Percentiles rank a stretch among this genome's conserved stretches.
These are phyloP conservation scores for Apostichopus japonicus DNA, from an alignment of 35 echinoderm and acorn worm species.

Conservation along the genomic window DNA sequence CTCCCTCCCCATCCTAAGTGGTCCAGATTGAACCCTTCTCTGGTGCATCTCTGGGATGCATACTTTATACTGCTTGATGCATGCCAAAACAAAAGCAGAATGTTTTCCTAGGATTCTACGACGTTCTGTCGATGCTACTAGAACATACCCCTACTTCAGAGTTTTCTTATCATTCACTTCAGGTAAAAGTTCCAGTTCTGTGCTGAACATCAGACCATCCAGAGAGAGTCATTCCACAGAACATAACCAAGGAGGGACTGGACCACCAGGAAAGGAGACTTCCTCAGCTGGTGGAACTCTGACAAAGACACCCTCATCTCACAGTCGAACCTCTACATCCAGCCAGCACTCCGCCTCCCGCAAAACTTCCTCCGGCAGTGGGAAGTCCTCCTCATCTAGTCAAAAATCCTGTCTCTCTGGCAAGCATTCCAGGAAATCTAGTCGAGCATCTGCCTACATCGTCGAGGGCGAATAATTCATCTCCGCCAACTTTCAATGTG, in stretches of 20 bases:
- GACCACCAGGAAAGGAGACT: neutral
- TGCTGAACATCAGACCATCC: neutral
- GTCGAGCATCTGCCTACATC: neutral
- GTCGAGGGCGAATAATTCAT: slow-evolving; percentile 9
- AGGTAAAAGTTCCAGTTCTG: too few species aligned
- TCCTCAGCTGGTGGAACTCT: neutral
- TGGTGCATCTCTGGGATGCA: too few species aligned
- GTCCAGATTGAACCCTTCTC: too few species aligned
- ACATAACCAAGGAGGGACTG: neutral
- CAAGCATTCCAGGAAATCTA: neutral
- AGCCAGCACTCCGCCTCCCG: neutral
- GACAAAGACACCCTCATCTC: neutral
- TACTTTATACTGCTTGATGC: too few species aligned
- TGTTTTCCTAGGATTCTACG: too few species aligned
- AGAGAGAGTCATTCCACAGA: neutral
- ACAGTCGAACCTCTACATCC: neutral
- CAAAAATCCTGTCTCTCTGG: neutral
- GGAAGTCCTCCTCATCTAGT: neutral
- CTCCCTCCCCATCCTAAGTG: too few species aligned
- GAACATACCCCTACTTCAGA: too few species aligned
- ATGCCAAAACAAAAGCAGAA: too few species aligned
- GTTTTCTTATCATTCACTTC: too few species aligned
- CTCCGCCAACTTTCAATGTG: too few species aligned
- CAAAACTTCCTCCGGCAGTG: neutral
- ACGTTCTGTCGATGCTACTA: too few species aligned